phyloP scores from a whole-genome alignment of 1,140 invertebrate species.

The Solen grandis region DNA sequence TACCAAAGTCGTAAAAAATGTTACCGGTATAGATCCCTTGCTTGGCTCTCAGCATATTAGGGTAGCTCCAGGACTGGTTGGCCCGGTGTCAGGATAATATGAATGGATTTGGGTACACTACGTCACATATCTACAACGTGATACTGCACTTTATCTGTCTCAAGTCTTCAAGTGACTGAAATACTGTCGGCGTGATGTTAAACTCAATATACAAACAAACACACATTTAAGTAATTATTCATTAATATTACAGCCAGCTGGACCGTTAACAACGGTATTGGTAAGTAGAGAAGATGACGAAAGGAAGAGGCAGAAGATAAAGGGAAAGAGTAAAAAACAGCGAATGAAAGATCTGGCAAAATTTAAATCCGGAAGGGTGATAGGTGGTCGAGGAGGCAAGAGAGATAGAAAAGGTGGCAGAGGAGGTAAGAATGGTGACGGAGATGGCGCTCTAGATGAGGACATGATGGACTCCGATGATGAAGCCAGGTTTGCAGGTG shows the following conservation, averaged over 20 bases:
- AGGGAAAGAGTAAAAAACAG: conserved; percentile 29
- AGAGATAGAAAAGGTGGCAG: background rate
- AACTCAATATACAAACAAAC: no score
- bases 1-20: no score
- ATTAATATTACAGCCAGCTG: conserved; percentile 22
- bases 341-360: conserved; percentile 41
- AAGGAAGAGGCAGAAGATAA: conserved; percentile 16
- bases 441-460: background rate
- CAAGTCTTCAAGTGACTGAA: no score
- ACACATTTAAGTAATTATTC: no score
- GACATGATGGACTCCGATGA: conserved; percentile 2
- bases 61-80: no score
- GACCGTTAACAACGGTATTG: conserved; percentile 21
- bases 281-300: conserved; percentile 42
- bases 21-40: no score
- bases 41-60: no score
- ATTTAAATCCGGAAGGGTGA: background rate
- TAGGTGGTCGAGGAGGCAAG: background rate
- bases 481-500: background rate
- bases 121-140: no score
- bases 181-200: no score
- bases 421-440: background rate
- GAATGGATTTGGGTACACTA: no score
- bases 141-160: no score
- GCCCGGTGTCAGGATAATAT: no score